These are phyloP conservation scores for Strigops habroptila DNA, from an alignment of 2,113 vertebrate genomes.

Conservation along the genomic window DNA sequence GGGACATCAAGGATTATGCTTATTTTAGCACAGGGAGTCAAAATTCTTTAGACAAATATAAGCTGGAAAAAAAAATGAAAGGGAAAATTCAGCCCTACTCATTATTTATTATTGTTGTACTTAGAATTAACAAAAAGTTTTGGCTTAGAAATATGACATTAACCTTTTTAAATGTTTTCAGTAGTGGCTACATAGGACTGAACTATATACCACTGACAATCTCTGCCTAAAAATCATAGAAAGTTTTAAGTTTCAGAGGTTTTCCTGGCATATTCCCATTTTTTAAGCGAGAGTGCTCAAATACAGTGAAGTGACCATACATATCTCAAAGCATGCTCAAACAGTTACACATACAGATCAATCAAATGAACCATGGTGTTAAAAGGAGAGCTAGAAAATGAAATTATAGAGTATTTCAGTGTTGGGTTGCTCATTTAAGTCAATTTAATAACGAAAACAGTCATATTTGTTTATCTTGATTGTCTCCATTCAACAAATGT, in stretches of 20 bases:
- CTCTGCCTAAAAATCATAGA: neutral
- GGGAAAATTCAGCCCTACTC: neutral
- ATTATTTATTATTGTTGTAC: neutral
- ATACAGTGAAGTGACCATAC: neutral
- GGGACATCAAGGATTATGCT: neutral
- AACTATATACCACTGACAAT: neutral
- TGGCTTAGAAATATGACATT: neutral
- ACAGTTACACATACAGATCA: neutral
- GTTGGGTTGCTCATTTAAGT: neutral
- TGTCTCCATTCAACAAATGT: neutral
- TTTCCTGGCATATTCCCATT: neutral
- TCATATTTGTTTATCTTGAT: neutral
- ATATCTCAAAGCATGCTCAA: neutral
- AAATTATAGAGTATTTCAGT: neutral
- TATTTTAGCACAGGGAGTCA: neutral
- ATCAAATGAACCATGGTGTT: neutral
- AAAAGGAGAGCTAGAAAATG: neutral
- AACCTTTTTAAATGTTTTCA: neutral
- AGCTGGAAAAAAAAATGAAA: slow-evolving; percentile 1
- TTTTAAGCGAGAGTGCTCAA: neutral
- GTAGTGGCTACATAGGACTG: neutral
- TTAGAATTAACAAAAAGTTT: neutral
- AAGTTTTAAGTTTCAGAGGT: neutral
- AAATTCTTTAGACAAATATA: neutral
- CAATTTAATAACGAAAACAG: neutral